Base-by-base conservation (phyloP, 2,113 vertebrate species). In the Campylomormyrus tamandua region DNA sequence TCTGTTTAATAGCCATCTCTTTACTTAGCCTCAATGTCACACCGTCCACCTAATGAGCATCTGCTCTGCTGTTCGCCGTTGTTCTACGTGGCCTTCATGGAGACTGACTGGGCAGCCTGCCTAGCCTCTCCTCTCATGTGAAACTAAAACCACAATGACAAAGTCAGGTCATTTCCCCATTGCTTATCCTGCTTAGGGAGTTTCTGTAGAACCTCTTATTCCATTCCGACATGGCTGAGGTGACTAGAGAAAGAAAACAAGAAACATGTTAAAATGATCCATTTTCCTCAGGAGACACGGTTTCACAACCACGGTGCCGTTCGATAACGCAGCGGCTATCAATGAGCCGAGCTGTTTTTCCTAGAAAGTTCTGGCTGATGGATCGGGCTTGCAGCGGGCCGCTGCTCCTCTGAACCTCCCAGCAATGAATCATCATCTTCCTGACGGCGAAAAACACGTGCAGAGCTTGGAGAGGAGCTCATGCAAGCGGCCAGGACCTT, bases 351-450 rank as follows among this genome's bases (percentile, higher is more conserved):
- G 80, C 48, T 21, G 48, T 58, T 87, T 87, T 80, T 89, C 84
- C 85, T 90, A 90, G 89, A 90, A 88, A 92, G 84, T 42, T 91
- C 77, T 91, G 87, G 80, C 91, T 94, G 92, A 89, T 70, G 91
- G 91, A 92, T 92, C 56, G 19, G 90, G 90, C 91, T 93, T 91
- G 94, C 91, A 90, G 92, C 90, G 80, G 91, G 49, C 90, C 89
- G n/a, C 70, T 77, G 70, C 35, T 84, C 1, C 90, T 92, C 90
- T 94, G 93, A 70, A 27, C n/a, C 62, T 1, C 91, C 90, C 88
- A 90, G 86, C 90, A 90, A 93, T 92, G 91, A 92, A 90, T 90
- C 91, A 85, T 93, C 90, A 93, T 94, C 92, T 94, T 91, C 91
- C 90, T 92, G 92, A 90, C 85, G 46, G 87, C 13, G 0, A 89